phyloP scores from a whole-genome alignment of 2,888 invertebrate species.

The Syrphus vitripennis region DNA sequence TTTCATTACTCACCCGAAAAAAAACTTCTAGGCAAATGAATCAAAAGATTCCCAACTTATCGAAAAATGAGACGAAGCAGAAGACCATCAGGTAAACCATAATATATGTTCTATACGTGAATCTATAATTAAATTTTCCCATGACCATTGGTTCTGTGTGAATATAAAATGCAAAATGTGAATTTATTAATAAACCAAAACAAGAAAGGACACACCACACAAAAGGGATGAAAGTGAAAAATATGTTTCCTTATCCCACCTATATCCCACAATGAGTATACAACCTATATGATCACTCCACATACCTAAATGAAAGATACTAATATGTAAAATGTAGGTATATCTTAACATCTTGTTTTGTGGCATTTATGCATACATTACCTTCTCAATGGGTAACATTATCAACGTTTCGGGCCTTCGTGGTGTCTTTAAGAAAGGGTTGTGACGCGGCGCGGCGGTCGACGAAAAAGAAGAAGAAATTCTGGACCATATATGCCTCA shows the following conservation, averaged over 20 bases:
- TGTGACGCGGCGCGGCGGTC: background rate
- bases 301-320: background rate
- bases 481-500: background rate
- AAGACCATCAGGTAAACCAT: background rate
- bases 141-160: conserved; percentile 17
- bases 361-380: conserved; percentile 2
- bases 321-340: background rate
- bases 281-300: background rate
- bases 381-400: background rate
- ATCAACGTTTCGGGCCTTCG: background rate
- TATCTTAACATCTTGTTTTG: background rate
- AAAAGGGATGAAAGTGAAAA: background rate
- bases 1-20: too few species aligned
- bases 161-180: background rate
- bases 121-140: too few species aligned
- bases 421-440: background rate
- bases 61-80: background rate
- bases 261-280: background rate
- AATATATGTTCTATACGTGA: background rate
- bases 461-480: background rate
- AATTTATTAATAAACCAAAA: background rate
- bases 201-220: background rate
- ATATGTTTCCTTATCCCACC: background rate
- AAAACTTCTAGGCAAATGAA: background rate
- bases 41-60: background rate